Evolutionary conservation across 2,888 invertebrate species (phyloP), one percentile per base, ranked within the genome.

Genomic region (Pantelozetes paolii): DNA sequence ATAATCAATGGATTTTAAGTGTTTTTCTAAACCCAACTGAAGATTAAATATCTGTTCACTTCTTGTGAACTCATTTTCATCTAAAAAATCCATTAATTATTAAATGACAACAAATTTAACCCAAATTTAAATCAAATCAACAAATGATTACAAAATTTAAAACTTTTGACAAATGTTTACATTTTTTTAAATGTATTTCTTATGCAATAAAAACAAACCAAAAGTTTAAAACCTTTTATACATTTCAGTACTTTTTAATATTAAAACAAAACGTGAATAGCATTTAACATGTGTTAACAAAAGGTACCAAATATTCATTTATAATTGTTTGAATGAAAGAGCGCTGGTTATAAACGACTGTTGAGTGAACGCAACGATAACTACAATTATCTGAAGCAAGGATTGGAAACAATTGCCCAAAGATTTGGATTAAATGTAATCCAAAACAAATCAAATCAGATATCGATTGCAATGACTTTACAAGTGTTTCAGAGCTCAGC

Each of bases 241-340:
- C 5, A 36, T 36, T 36, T 36, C 6, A 36, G 9, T 8, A 36
- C 36, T 36, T 36, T 36, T 36, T 36, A 36, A 36, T n/a, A n/a
- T n/a, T n/a, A n/a, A n/a, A n/a, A n/a, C n/a, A n/a, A n/a, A n/a
- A n/a, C n/a, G n/a, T n/a, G n/a, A n/a, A n/a, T n/a, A n/a, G n/a
- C n/a, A n/a, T n/a, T n/a, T n/a, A n/a, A n/a, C n/a, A n/a, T n/a
- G n/a, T n/a, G n/a, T n/a, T n/a, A 45, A 45, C 18, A 45, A 45
- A 45, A 45, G 18, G 45, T 45, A 45, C 45, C 45, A 18, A 45
- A 45, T n/a, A n/a, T n/a, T n/a, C n/a, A n/a, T n/a, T n/a, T n/a
- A n/a, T n/a, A n/a, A n/a, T n/a, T n/a, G n/a, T n/a, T 76, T 91
- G 91, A 2, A 84, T 85, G 78, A 83, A 82, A 69, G 89, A 89